These are phyloP conservation scores for Thalassarche chlororhynchos DNA, from an alignment of 2,113 vertebrate genomes.

Conservation along the genomic window DNA sequence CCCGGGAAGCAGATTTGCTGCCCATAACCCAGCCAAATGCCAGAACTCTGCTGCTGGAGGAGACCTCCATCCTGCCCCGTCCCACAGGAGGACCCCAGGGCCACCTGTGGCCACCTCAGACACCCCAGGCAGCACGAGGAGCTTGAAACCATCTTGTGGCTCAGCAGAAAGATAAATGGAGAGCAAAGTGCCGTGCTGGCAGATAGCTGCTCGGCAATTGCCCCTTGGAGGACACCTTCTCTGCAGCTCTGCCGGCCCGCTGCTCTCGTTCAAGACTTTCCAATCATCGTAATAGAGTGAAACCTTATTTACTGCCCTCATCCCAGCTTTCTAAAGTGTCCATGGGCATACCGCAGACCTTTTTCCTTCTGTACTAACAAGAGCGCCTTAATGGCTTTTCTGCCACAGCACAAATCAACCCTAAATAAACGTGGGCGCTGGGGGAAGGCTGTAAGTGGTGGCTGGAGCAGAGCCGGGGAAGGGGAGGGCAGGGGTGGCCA, in stretches of 20 bases:
- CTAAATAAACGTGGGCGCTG: fast-evolving
- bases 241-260: neutral
- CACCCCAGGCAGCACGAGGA: fast-evolving
- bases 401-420: neutral
- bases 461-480: neutral
- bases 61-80: neutral
- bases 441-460: neutral
- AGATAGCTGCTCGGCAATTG: neutral
- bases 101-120: neutral
- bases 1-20: neutral
- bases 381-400: neutral
- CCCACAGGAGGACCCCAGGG: neutral
- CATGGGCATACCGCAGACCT: neutral
- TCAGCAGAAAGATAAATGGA: neutral
- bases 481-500: too few species aligned
- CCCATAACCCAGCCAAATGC: neutral
- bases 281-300: conserved; percentile 3
- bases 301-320: conserved; percentile 40
- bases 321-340: neutral
- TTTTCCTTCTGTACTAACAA: neutral
- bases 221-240: conserved; percentile 32
- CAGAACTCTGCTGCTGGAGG: neutral
- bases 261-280: neutral
- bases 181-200: neutral
- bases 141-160: neutral